These are phyloP conservation scores for Lasioglossum oenotherae DNA, from an alignment of 2,888 invertebrate genomes.

Conservation along the genomic window DNA sequence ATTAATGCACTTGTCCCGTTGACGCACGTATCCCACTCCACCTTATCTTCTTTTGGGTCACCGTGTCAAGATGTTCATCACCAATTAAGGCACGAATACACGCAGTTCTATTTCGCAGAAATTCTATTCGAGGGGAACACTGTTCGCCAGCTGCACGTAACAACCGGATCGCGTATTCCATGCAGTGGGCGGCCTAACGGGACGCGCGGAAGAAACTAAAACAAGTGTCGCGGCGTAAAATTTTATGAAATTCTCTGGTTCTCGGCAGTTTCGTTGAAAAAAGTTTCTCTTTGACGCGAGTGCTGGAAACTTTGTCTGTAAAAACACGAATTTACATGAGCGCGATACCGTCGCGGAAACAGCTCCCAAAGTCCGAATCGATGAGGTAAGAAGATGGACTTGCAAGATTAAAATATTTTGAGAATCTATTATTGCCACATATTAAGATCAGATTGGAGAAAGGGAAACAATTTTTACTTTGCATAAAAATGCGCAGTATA, in stretches of 20 bases:
- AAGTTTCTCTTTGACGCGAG: background rate
- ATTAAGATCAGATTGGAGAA: background rate
- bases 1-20: no score
- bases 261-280: background rate
- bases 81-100: background rate
- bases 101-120: background rate
- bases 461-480: background rate
- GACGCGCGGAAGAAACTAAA: background rate
- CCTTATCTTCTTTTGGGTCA: background rate
- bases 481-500: background rate
- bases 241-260: background rate
- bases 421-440: no score
- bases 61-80: background rate
- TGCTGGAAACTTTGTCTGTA: background rate
- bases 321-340: background rate
- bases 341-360: background rate
- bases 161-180: background rate
- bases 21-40: no score
- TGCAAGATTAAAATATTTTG: background rate
- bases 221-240: background rate
- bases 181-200: background rate
- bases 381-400: background rate
- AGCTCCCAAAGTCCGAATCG: background rate
- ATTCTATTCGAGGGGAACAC: background rate
- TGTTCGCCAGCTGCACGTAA: background rate